These are phyloP conservation scores for Alcis repandata DNA, from an alignment of 2,888 invertebrate genomes.

Conservation along the genomic window DNA sequence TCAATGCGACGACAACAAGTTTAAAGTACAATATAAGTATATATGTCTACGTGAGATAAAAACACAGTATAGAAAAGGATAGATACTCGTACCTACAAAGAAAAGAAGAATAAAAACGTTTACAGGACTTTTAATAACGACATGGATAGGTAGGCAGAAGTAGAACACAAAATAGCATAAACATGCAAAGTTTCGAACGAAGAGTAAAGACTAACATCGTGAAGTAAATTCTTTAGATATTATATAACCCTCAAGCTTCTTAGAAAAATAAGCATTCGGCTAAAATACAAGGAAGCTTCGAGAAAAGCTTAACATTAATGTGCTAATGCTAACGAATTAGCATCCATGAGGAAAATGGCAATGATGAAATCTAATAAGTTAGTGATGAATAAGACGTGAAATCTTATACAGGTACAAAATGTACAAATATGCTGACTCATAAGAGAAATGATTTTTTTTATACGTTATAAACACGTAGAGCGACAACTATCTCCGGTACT, in stretches of 20 bases:
- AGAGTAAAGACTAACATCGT: background rate
- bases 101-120: background rate
- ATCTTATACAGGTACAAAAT: background rate
- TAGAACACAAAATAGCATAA: too few relatives aligned
- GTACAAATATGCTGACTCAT: background rate
- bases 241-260: background rate
- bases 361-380: constrained; percentile 14
- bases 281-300: background rate
- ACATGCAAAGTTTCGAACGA: too few relatives aligned
- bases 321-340: background rate
- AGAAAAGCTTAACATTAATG: background rate
- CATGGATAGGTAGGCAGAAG: background rate
- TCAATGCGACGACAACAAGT: background rate
- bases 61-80: background rate
- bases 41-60: background rate
- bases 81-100: too few relatives aligned
- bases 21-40: background rate
- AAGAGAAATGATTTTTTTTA: background rate
- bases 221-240: background rate
- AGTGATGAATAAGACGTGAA: background rate
- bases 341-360: constrained; percentile 9
- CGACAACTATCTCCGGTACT: too few relatives aligned
- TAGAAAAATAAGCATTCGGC: background rate
- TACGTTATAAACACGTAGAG: background rate
- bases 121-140: background rate